Evolutionary conservation across 2,888 invertebrate species (phyloP), one percentile per base, ranked within the genome.

Genomic region (Scrobipalpa costella): DNA sequence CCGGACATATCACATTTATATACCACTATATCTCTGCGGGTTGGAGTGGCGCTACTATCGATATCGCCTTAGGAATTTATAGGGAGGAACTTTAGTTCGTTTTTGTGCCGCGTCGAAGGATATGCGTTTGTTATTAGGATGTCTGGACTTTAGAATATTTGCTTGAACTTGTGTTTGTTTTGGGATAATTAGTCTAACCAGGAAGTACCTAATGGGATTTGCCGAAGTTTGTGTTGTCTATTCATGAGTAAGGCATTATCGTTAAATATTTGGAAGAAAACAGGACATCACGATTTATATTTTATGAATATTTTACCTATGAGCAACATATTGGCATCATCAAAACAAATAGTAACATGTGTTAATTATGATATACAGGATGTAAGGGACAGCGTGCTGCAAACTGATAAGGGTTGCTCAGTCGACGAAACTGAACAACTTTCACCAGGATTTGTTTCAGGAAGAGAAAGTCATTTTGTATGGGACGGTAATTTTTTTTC

Each of bases 71-170:
- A 5, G 15, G 6, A 44, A 44, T n/a, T 15, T 15, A n/a, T 44
- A n/a, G 7, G 7, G 44, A 5, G n/a, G n/a, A 7, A n/a, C n/a
- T 44, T 44, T 44, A 44, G 44, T 44, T 15, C 44, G 0, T 5
- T 0, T 15, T 15, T 7, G n/a, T 44, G 44, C 44, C 44, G 44
- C 44, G n/a, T n/a, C 7, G 3, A 6, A 0, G 7, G 9, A n/a
- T 44, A 44, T n/a, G n/a, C n/a, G n/a, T 44, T 44, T 44, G 44
- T 44, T 1, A 5, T 15, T 2, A 0, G 5, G 15, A 44, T n/a
- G 44, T 44, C 44, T 44, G 44, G 44, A 44, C 44, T 44, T 44
- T 44, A 44, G 44, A 44, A 44, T 44, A 44, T 44, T n/a, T 44
- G 6, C 44, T 44, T 7, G 5, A 7, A n/a, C 7, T 44, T 44